Base-by-base conservation (phyloP, 2,113 vertebrate genomes). In the Myxocyprinus asiaticus region DNA sequence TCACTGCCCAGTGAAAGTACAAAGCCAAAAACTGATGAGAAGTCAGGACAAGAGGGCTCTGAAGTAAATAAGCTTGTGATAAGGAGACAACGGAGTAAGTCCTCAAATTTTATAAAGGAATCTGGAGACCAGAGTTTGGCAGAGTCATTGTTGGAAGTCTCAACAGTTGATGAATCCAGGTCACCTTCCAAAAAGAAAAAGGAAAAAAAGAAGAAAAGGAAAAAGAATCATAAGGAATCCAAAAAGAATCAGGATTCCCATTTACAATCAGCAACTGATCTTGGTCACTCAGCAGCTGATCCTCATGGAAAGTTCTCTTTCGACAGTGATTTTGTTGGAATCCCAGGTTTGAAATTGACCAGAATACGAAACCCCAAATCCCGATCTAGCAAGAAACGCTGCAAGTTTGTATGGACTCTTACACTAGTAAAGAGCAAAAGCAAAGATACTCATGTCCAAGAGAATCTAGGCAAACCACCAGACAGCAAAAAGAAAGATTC, bases 371-470 rank as follows among this genome's bases (percentile, higher is more conserved):
- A 94, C 78, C 92, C 92, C 5, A 93, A 93, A 86, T 82, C 84
- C 2, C 69, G 87, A 47, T 87, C 90, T 56, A 91, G 92, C 79
- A 94, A 93, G 85, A 94, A 91, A 77, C 86, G 88, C 48, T 90
- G 81, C 85, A 92, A 91, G 85, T 92, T 89, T 86, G 83, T 94
- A 12, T 94, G 93, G 92, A 91, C 89, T 67, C 85, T 93, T 65
- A 87, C 91, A 0, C 84, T 93, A 14, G 89, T 92, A 14, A 91
- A 92, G 44, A 81, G 71, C 71, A 86, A 65, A 81, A 82, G 77
- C 82, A 86, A 78, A 68, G 63, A 53, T 9, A 17, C 47, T 3
- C 22, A 33, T 33, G 22, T 33, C 22, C 22, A 33, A 33, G 22
- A 33, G 22, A 33, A 33, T 33, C 22, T 33, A 33, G 22, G 3